Base-by-base conservation (phyloP, 2,797 vertebrate species). In the Schizopygopsis malacanthus region DNA sequence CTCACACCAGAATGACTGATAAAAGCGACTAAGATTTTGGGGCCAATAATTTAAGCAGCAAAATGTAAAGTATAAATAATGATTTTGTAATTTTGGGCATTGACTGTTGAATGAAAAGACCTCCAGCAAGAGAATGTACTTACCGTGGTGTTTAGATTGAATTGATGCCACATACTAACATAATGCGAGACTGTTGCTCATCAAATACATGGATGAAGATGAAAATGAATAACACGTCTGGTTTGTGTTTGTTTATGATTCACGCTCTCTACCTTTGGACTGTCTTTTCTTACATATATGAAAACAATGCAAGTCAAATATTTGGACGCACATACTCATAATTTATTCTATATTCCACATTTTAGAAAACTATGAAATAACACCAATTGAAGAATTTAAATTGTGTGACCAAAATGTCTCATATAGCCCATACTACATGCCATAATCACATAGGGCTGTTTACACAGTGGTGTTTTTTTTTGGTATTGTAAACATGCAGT, bases 141-240 rank as follows among this genome's bases (percentile, higher is more conserved):
- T 86, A 84, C 69, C 88, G 88, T 83, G 87, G 71, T 86, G 89
- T 90, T 84, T 15, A 82, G 81, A 81, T 84, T 85, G 88, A 83
- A 75, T 45, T 70, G 86, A 87, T 54, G 28, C 43, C 85, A 85
- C 52, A 65, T 88, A 83, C 79, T 87, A 92, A 90, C 75, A 45
- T 65, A 87, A 87, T 89, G 88, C 67, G 72, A 86, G 82, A 82
- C 82, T 89, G 91, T 92, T 92, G 89, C 69, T 91, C 87, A 90
- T 91, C 87, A 93, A 94, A 94, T 94, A 93, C 90, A 94, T 91
- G 88, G 82, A 88, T 92, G 83, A 86, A 89, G 79, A 84, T 70
- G n/a, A 47, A 92, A 90, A 56, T 20, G 67, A 77, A 83, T 37
- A 13, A 63, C 69, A 63, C 85, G 65, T 33, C 4, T 82, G 69